These are phyloP conservation scores for Corydoras sp. DNA, from an alignment of 2,113 vertebrate genomes.

Conservation along the genomic window DNA sequence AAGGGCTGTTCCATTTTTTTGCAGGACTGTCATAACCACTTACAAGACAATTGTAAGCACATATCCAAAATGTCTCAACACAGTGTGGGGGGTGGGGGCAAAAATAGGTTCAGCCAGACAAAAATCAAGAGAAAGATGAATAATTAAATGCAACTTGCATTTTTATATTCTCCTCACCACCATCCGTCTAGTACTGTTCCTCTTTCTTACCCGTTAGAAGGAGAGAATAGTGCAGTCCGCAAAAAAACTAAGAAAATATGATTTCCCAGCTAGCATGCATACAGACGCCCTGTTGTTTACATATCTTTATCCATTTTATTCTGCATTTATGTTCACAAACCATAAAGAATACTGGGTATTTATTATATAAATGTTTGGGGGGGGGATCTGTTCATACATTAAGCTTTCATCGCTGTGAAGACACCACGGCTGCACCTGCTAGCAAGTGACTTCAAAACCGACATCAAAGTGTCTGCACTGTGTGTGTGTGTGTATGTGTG, in stretches of 20 bases:
- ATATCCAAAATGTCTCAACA: constrained; percentile 26
- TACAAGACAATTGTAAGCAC: constrained; percentile 27
- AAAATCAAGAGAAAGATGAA: constrained; percentile 27
- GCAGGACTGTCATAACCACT: constrained; percentile 31
- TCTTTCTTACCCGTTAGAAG: constrained; percentile 9
- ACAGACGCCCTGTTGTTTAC: constrained; percentile 2
- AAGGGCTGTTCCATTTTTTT: constrained; percentile 32
- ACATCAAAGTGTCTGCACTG: no score
- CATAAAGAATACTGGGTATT: background rate
- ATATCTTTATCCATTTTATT: background rate
- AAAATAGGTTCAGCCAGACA: constrained; percentile 46
- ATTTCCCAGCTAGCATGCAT: constrained; percentile 36
- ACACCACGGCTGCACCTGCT: no score
- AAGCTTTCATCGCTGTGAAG: no score
- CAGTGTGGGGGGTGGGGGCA: constrained; percentile 16
- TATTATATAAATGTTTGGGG: background rate
- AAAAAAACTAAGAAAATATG: constrained; percentile 17
- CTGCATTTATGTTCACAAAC: background rate
- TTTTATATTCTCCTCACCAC: background rate
- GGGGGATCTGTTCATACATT: no score
- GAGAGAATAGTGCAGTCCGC: constrained; percentile 48
- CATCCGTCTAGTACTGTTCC: constrained; percentile 2
- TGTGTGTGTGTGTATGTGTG: constrained; percentile 7
- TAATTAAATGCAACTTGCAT: constrained; percentile 4
- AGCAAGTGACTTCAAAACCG: no score